phyloP scores from a whole-genome alignment of 2,888 invertebrate genomes.

The Caenorhabditis drosophilae region DNA sequence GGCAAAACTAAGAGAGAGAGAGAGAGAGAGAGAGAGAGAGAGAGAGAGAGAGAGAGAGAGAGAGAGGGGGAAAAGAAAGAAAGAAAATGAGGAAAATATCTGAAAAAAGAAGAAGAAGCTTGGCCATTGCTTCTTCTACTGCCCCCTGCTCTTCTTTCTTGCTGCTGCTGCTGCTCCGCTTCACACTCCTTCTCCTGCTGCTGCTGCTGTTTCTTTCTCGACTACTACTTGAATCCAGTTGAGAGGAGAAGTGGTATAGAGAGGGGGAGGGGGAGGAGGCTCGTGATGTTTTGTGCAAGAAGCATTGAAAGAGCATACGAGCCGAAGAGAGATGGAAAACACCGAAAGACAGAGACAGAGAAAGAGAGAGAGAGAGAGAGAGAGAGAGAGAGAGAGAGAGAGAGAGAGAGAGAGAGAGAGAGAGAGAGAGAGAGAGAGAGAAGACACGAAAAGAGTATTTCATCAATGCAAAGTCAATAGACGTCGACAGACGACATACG shows the following conservation, averaged over 20 bases:
- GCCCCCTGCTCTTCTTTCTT: too few species aligned
- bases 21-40: too few species aligned
- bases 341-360: slow-evolving; percentile 16
- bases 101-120: too few species aligned
- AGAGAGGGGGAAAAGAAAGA: too few species aligned
- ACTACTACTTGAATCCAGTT: slow-evolving; percentile 28
- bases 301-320: slow-evolving; percentile 12
- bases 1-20: too few species aligned
- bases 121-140: too few species aligned
- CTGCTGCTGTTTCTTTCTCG: too few species aligned
- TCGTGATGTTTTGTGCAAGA: slow-evolving; percentile 4
- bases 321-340: slow-evolving; percentile 6
- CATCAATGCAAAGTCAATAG: slow-evolving; percentile 38
- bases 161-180: too few species aligned
- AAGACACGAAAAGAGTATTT: too few species aligned
- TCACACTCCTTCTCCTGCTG: too few species aligned
- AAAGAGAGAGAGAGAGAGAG: slow-evolving; percentile 16
- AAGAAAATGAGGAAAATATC: too few species aligned
- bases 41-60: too few species aligned
- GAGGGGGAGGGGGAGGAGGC: slow-evolving; percentile 13
- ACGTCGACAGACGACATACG: slow-evolving; percentile 1
- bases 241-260: slow-evolving; percentile 9
- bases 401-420: slow-evolving; percentile 18
- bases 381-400: slow-evolving; percentile 1
- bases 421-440: slow-evolving; percentile 10